Percentiles rank a stretch among this genome's conserved stretches.
Conservation (phyloP, 2,113 vertebrate species). For the Zosterops lateralis region DNA sequence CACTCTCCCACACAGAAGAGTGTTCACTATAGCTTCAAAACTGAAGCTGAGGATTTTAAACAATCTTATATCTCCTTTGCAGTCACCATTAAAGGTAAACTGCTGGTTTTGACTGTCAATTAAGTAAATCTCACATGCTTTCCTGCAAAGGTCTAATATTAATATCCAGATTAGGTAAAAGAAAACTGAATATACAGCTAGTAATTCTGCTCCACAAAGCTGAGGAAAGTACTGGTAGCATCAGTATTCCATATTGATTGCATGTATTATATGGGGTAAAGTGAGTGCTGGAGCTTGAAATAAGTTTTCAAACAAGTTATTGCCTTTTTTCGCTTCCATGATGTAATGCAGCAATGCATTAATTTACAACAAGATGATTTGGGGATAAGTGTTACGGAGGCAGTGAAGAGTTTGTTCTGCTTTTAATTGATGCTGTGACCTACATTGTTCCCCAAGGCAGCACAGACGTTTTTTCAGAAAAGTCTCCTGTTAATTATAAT, state of each 20-base stretch:
- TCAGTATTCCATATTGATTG: not conserved
- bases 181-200: not conserved
- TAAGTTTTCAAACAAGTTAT: not conserved
- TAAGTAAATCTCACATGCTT: not conserved
- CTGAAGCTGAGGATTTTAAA: not conserved
- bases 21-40: not conserved
- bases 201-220: not conserved
- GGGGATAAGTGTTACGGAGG: conserved; percentile 6
- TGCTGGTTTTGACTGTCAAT: not conserved
- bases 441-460: conserved; percentile 38
- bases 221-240: not conserved
- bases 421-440: conserved; percentile 58
- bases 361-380: not conserved
- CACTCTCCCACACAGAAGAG: not conserved
- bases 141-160: not conserved
- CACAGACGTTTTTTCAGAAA: conserved; percentile 24
- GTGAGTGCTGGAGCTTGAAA: not conserved
- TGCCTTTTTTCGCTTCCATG: not conserved
- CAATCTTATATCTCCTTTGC: not conserved
- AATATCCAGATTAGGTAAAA: not conserved
- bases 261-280: not conserved
- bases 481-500: conserved; percentile 50
- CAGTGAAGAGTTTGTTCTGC: conserved; percentile 16
- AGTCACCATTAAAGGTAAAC: not conserved
- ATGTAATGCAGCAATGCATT: not conserved